Evolutionary conservation across 1,140 invertebrate species (phyloP), one percentile per base, ranked within the genome.

Genomic region (Mercenaria mercenaria): DNA sequence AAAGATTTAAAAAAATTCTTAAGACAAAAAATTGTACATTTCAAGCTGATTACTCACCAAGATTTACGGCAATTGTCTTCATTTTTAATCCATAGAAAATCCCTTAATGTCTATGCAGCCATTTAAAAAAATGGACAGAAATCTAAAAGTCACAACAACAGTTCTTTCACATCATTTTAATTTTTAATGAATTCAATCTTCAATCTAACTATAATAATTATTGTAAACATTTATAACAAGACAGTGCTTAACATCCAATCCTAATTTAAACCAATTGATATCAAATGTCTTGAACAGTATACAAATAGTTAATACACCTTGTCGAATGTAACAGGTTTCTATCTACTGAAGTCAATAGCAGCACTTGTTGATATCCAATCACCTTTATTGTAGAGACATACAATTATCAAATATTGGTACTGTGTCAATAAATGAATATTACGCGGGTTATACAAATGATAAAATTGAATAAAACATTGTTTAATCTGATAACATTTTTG

Each of bases 221-320:
- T 37, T 32, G 32, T 67, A 32, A 32, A 37, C 67, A 72, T n/a
- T 4, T 72, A 26, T 41, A 72, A 20, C 13, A 37, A 15, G 37
- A 37, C 67, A 39, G 32, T 41, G 39, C 67, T 39, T 72, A 37
- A 72, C 67, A 72, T 72, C 67, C 67, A 29, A 72, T 72, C 15
- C 32, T 39, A 72, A 72, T 39, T 72, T 72, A 72, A 72, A 72
- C 67, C 67, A 72, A 72, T 72, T 72, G 67, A 72, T 37, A 72
- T 72, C 67, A 72, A 72, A 72, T 72, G 34, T 72, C 67, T 72
- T 72, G 67, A 2, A 37, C 18, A 10, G 10, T 39, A 39, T 72
- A 10, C 32, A 37, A 72, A 72, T 41, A 15, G 37, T 72, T 72
- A 37, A 72, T 37, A 72, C 34, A 72, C 67, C 34, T 72, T 72